Base-by-base conservation (phyloP, 2,113 vertebrate species). In the Probosciger aterrimus region DNA sequence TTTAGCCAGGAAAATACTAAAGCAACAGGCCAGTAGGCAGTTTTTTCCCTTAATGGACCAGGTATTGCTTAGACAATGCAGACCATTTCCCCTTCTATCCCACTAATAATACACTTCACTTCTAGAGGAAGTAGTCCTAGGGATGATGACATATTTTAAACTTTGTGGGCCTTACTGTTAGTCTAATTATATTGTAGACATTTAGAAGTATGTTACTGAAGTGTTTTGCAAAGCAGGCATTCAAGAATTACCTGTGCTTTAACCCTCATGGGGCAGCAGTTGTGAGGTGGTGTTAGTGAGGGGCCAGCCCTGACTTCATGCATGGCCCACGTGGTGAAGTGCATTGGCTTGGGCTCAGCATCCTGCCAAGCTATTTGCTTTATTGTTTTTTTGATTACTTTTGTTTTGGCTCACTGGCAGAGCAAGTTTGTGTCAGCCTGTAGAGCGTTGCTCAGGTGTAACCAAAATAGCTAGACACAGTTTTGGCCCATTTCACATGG, bases 21-120 rank as follows among this genome's bases (percentile, higher is more conserved):
- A 87, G 89, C 93, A 85, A 79, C 77, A 81, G 87, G 63, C 87
- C 50, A 70, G 81, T 73, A 53, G 91, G 90, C 91, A 95, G 74
- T n/a, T 47, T 91, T 92, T 87, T 93, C 67, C 78, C 78, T 82
- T 91, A 87, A 89, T 62, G 93, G 89, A 80, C 44, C 96, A 97
- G 94, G 93, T 95, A 96, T 77, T 90, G 67, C 94, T 87, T 65
- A 95, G 94, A 95, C 95, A 97, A 91, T 95, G 75, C 84, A 82
- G 78, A 59, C 65, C 28, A 20, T 69, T 97, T 97, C 91, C 94
- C 84, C 68, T 91, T 31, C 84, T 82, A 31, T 46, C 70, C 74
- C 30, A 47, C 81, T 87, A 87, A 95, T 79, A 89, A 89, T 10
- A 60, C 70, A 25, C 83, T 96, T 73, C 16, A 33, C 44, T 89